A percentile compares a stretch with the other conserved stretches of the same genome.
Conservation (phyloP, 2,888 invertebrate species). For the Busseola fusca region DNA sequence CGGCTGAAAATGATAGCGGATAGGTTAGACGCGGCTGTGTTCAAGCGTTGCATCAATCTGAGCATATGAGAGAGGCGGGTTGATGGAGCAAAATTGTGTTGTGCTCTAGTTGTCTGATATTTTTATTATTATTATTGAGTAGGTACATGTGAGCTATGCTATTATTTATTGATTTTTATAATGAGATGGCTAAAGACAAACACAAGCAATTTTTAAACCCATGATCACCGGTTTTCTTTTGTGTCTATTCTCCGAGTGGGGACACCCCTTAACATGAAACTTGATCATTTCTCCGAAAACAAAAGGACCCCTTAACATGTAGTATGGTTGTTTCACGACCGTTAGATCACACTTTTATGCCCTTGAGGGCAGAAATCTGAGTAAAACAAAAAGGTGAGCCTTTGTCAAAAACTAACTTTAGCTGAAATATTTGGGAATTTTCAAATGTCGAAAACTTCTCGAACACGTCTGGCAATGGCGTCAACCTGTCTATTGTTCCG, state of each 20-base stretch:
- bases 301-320: neutral
- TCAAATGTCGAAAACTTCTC: conserved; percentile 17
- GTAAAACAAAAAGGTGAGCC: conserved; percentile 22
- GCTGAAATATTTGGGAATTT: neutral
- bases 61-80: too few relatives aligned
- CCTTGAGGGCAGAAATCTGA: neutral
- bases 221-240: neutral
- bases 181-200: neutral
- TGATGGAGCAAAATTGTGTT: too few relatives aligned
- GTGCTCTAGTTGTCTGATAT: too few relatives aligned
- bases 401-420: conserved; percentile 7
- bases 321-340: neutral
- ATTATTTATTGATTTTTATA: conserved; percentile 22
- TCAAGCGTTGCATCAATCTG: too few relatives aligned
- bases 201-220: neutral
- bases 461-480: conserved; percentile 11
- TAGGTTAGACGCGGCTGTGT: too few relatives aligned
- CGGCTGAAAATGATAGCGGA: too few relatives aligned
- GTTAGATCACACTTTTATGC: conserved; percentile 1
- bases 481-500: conserved; percentile 38
- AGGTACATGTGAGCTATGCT: conserved; percentile 9
- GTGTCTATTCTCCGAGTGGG: too few relatives aligned
- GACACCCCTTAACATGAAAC: neutral
- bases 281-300: conserved; percentile 12
- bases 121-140: too few relatives aligned